Base-by-base conservation (phyloP, 92 coral and sea anemone genomes). In the Micromussa lordhowensis region DNA sequence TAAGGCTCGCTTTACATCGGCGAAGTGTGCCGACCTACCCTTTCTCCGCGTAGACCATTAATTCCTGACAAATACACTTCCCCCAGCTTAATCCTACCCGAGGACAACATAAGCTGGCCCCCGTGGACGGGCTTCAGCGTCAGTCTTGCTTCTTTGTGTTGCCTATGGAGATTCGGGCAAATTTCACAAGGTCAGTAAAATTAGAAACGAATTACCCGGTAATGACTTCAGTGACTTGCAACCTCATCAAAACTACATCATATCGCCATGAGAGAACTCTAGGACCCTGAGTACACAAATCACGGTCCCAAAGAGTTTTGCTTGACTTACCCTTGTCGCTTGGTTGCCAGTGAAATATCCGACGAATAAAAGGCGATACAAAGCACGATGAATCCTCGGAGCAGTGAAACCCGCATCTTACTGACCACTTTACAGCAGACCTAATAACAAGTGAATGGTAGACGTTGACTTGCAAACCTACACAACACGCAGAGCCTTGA, bases 1-100 rank as follows among this genome's bases (percentile, higher is more conserved):
- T 16, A n/a, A 73, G 87, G 28, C n/a, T 69, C 51, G 78, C 53
- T 74, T 34, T 58, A 26, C 82, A 17, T n/a, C 58, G n/a, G n/a
- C n/a, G n/a, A 9, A 76, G 22, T 77, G 66, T 86, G 51, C 51
- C 51, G 13, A 66, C 90, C 69, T 88, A 94, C 97, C 90, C 87
- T 82, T 64, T 93, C 94, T 58, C 97, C 97, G 54, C 91, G 90
- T 40, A 93, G 91, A 31, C 92, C 95, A 57, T 83, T 89, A 29
- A 86, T 78, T 40, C 95, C 97, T 55, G 97, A 70, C 63, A 94
- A 82, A 84, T 81, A 94, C 40, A 94, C 94, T 51, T 94, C 95
- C 44, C 95, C 95, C 28, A 94, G 92, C 44, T 91, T 94, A 48
- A 94, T 79, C 87, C 78, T 92, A 48, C 85, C 61, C 44, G 90